Percentiles rank a stretch among this genome's conserved stretches.
Conservation (phyloP, 2,113 vertebrate genomes). For the Oncorhynchus keta region DNA sequence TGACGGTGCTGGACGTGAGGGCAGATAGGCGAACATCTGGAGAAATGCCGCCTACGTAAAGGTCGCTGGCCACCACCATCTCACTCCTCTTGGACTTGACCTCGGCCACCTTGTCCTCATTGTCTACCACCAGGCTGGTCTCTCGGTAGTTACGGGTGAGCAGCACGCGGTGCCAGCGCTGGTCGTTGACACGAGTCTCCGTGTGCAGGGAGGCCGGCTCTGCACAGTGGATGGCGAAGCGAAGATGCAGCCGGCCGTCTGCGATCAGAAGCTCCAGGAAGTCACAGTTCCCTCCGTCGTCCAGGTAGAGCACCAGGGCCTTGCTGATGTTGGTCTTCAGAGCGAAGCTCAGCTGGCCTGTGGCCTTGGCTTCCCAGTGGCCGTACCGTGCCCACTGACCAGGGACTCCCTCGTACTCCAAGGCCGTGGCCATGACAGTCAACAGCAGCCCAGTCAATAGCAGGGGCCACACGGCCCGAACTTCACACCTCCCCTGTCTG, state of each 20-base stretch:
- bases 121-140: constrained; percentile 83
- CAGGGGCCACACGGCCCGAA: constrained; percentile 43
- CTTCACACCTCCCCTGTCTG: constrained; percentile 58
- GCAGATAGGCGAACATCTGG: constrained; percentile 90
- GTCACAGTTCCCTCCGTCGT: constrained; percentile 93
- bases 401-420: constrained; percentile 88
- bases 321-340: constrained; percentile 86
- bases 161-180: constrained; percentile 87
- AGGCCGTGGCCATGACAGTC: constrained; percentile 49
- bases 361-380: constrained; percentile 82
- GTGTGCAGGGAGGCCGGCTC: constrained; percentile 84
- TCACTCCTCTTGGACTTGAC: constrained; percentile 89
- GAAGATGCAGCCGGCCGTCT: constrained; percentile 83
- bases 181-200: constrained; percentile 80
- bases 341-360: constrained; percentile 88
- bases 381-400: constrained; percentile 93
- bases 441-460: constrained; percentile 64
- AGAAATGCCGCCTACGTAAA: constrained; percentile 91
- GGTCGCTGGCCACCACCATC: constrained; percentile 89
- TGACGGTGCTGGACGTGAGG: constrained; percentile 90
- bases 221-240: constrained; percentile 89
- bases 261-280: constrained; percentile 90
- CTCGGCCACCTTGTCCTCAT: constrained; percentile 81
- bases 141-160: constrained; percentile 81
- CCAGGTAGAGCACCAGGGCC: constrained; percentile 88